A percentile compares a stretch with the other conserved stretches of the same genome.
phyloP scores from a whole-genome alignment of 1,140 invertebrate species.

The Caenorhabditis tropicalis region DNA sequence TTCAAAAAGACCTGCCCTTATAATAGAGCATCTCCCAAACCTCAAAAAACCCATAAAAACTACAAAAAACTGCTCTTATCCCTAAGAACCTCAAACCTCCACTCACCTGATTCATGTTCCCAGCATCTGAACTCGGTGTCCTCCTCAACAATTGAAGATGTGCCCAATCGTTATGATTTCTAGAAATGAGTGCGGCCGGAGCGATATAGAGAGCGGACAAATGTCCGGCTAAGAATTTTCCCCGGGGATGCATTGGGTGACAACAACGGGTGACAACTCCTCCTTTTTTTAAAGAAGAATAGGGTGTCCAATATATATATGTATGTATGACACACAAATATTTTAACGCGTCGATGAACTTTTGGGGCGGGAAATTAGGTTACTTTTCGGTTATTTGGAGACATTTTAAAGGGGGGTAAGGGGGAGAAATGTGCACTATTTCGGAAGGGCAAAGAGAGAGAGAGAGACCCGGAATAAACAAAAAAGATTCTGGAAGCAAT shows the following conservation, averaged over 20 bases:
- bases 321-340: not conserved
- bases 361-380: not conserved
- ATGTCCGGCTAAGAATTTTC: slow-evolving; percentile 36
- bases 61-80: too few species aligned
- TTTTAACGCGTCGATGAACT: slow-evolving; percentile 33
- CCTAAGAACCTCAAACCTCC: too few species aligned
- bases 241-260: slow-evolving; percentile 36
- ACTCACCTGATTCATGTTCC: slow-evolving; percentile 28
- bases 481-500: not conserved
- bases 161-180: slow-evolving; percentile 34
- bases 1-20: too few species aligned
- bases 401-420: not conserved
- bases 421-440: not conserved
- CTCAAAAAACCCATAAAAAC: not conserved
- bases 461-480: too few species aligned
- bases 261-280: not conserved
- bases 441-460: not conserved
- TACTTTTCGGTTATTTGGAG: not conserved
- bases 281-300: not conserved
- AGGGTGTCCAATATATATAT: not conserved
- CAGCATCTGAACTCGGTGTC: slow-evolving; percentile 16
- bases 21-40: not conserved
- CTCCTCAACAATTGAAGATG: slow-evolving; percentile 18
- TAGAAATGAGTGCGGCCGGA: slow-evolving; percentile 32
- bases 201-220: slow-evolving; percentile 34